phyloP scores from a whole-genome alignment of 2,888 invertebrate genomes.

The Cyaniris semiargus region DNA sequence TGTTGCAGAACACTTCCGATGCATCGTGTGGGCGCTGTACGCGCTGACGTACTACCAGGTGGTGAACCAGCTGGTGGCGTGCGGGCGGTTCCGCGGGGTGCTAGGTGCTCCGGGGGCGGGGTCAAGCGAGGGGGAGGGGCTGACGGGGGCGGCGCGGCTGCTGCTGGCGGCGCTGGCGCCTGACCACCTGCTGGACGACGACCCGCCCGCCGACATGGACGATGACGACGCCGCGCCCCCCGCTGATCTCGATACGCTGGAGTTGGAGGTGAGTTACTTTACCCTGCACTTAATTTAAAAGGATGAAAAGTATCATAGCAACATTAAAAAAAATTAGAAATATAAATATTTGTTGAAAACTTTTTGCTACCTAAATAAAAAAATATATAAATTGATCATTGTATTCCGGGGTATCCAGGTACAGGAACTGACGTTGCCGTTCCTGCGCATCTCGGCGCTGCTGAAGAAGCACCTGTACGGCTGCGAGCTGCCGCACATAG shows the following conservation, averaged over 20 bases:
- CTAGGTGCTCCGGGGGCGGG: constrained; percentile 47
- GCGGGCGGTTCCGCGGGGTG: constrained; percentile 82
- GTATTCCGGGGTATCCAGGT: constrained; percentile 67
- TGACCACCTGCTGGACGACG: constrained; percentile 83
- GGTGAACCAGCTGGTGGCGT: constrained; percentile 88
- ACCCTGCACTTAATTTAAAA: neutral
- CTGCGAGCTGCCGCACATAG: constrained; percentile 85
- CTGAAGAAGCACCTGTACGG: constrained; percentile 91
- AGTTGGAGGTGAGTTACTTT: constrained; percentile 47
- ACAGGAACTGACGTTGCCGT: constrained; percentile 90
- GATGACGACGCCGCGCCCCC: constrained; percentile 41
- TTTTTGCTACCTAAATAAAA: no score
- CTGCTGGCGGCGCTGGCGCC: constrained; percentile 61
- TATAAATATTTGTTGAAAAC: no score
- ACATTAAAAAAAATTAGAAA: no score
- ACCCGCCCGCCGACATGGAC: constrained; percentile 49
- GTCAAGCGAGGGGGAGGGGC: constrained; percentile 43
- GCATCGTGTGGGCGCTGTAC: constrained; percentile 92
- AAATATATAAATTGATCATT: no score
- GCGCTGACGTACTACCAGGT: constrained; percentile 95
- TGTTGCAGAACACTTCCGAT: constrained; percentile 89
- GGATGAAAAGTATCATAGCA: neutral
- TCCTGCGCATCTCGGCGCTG: constrained; percentile 90
- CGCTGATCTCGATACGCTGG: constrained; percentile 58
- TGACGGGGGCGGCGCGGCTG: constrained; percentile 52